These are phyloP conservation scores for Vanessa cardui DNA, from an alignment of 2,888 invertebrate genomes.

Conservation along the genomic window DNA sequence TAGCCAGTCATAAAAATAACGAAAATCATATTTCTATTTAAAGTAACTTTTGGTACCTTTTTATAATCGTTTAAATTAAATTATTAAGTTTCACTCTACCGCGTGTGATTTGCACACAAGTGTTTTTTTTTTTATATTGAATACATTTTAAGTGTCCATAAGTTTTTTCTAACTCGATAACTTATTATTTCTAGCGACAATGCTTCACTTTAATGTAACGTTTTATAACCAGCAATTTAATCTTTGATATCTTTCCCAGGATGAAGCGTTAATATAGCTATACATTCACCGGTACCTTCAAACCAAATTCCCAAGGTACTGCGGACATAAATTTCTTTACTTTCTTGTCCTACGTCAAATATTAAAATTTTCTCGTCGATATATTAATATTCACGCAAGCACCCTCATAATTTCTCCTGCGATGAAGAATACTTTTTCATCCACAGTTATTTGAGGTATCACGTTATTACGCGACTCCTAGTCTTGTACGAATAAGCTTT, in stretches of 20 bases:
- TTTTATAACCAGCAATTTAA: background rate
- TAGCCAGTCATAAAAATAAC: too few species aligned
- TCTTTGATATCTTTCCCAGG: background rate
- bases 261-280: background rate
- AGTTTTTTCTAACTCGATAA: too few species aligned
- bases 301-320: background rate
- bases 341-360: slow-evolving; percentile 65
- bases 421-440: slow-evolving; percentile 54
- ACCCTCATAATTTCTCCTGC: slow-evolving; percentile 50
- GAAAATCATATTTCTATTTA: too few species aligned
- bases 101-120: too few species aligned
- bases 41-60: too few species aligned
- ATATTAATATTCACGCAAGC: slow-evolving; percentile 65
- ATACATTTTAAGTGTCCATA: too few species aligned
- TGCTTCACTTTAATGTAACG: too few species aligned
- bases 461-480: slow-evolving; percentile 12
- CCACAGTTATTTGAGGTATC: slow-evolving; percentile 56
- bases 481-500: slow-evolving; percentile 5
- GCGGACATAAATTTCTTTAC: slow-evolving; percentile 39
- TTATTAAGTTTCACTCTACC: too few species aligned
- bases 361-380: slow-evolving; percentile 65
- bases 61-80: too few species aligned
- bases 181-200: too few species aligned
- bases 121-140: too few species aligned
- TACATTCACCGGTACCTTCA: background rate